Evolutionary conservation across 1,140 invertebrate genomes (phyloP).

Genomic region (Ceratina japonica): DNA sequence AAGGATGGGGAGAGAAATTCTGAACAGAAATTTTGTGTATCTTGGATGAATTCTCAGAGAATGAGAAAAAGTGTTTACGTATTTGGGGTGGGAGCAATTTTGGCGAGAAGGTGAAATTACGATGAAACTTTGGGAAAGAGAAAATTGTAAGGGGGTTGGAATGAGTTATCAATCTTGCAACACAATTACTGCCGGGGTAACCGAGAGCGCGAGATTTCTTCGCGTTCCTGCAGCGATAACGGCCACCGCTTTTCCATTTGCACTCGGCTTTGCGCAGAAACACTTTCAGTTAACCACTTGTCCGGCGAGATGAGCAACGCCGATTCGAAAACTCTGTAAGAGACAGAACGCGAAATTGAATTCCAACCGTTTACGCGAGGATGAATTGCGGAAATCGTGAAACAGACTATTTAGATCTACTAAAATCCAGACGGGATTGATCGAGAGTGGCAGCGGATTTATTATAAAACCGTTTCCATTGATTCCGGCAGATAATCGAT

Average conservation of each 20-base stretch:
- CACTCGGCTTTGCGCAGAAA: slow-evolving; percentile 1
- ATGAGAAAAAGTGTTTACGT: too few relatives aligned
- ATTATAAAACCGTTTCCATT: not conserved
- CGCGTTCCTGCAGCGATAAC: too few relatives aligned
- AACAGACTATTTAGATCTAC: not conserved
- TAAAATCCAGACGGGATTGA: slow-evolving; percentile 2
- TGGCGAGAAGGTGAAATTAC: too few relatives aligned
- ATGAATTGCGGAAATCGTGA: too few relatives aligned
- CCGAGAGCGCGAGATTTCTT: not conserved
- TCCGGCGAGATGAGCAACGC: not conserved
- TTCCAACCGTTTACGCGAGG: too few relatives aligned
- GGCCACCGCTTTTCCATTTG: not conserved
- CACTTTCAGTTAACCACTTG: slow-evolving; percentile 2
- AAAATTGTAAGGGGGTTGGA: not conserved
- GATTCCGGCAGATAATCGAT: too few relatives aligned
- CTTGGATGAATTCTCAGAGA: too few relatives aligned
- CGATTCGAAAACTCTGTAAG: not conserved
- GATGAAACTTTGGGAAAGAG: not conserved
- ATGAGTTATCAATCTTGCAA: not conserved
- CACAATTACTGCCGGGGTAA: not conserved
- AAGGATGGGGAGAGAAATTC: too few relatives aligned
- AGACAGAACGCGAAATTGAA: not conserved
- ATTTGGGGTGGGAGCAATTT: too few relatives aligned
- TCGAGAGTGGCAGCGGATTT: not conserved
- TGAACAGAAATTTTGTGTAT: not conserved